Evolutionary conservation across 1,140 invertebrate species (phyloP).

Genomic region (Thaumetopoea pityocampa): DNA sequence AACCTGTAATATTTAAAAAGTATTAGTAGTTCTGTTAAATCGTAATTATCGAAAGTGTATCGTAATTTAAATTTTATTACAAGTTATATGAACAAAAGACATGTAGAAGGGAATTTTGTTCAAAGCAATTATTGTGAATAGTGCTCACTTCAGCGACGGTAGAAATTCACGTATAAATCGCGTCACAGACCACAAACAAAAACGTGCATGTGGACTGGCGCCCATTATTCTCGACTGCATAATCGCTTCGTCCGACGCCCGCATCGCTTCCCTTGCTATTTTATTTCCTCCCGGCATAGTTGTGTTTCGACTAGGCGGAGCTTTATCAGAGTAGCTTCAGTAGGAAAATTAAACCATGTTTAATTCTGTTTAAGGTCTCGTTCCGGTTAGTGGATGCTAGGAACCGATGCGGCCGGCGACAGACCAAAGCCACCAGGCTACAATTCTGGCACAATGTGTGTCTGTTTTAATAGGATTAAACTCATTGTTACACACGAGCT

Average conservation of each 20-base stretch:
- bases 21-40: too few relatives aligned
- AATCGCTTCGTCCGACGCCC: conserved; percentile 74
- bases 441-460: conserved; percentile 72
- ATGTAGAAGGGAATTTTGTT: conserved; percentile 62
- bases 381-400: conserved; percentile 58
- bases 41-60: too few relatives aligned
- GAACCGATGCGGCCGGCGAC: conserved; percentile 64
- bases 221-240: conserved; percentile 75
- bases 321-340: conserved; percentile 54
- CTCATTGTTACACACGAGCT: conserved; percentile 71
- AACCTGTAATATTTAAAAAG: too few relatives aligned
- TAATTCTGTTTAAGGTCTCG: conserved; percentile 71
- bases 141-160: conserved; percentile 72
- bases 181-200: conserved; percentile 76
- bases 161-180: conserved; percentile 75
- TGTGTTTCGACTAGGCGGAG: conserved; percentile 68
- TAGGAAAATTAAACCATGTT: conserved; percentile 73
- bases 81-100: conserved; percentile 45
- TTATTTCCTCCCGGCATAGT: conserved; percentile 72
- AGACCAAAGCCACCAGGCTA: conserved; percentile 70
- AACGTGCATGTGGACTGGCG: conserved; percentile 74
- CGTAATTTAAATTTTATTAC: conserved; percentile 4
- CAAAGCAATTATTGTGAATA: conserved; percentile 74
- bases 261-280: conserved; percentile 74
- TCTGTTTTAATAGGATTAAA: conserved; percentile 73